Evolutionary conservation across 2,888 invertebrate species (phyloP), one percentile per base, ranked within the genome.

Genomic region (Cistogaster globosa): DNA sequence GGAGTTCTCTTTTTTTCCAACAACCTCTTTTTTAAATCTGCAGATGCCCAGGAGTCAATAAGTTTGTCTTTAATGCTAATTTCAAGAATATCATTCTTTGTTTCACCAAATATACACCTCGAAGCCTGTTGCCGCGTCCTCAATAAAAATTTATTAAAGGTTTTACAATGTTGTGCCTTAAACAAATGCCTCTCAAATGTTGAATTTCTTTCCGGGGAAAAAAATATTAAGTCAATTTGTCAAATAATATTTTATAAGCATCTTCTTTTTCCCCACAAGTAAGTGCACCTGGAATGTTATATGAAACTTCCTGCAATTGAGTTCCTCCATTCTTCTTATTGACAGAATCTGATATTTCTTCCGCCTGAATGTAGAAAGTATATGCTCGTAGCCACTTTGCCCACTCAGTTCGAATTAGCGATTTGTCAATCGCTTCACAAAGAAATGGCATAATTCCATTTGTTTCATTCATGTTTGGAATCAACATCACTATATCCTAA

Each of bases 401-500:
- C 51, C 51, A 51, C 51, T 51, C 51, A 51, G 51, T 16, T n/a
- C 51, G 51, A 51, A 51, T 51, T 51, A 51, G 51, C 51, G 51
- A 51, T n/a, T 51, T 51, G 51, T 51, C 51, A 51, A 51, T 51
- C 51, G 51, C 51, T 51, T 51, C 51, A 51, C 51, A n/a, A 51
- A 51, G 51, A 51, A 51, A 16, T 51, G n/a, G 51, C 51, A n/a
- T 16, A 51, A 26, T 32, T 58, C 57, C 57, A 58, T 58, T 58
- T 26, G 57, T 32, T 16, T 58, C 57, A 58, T 58, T 58, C 57
- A 58, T 58, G 26, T 58, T 58, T n/a, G 58, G 58, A 58, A 58
- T 58, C 58, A 58, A 58, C n/a, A 36, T 58, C 36, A 58, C n/a
- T 58, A 36, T 58, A 36, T 58, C 36, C 58, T 58, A 58, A 58